Conservation (phyloP, 2,888 invertebrate species). For the Scelioninae gen. 1 region DNA sequence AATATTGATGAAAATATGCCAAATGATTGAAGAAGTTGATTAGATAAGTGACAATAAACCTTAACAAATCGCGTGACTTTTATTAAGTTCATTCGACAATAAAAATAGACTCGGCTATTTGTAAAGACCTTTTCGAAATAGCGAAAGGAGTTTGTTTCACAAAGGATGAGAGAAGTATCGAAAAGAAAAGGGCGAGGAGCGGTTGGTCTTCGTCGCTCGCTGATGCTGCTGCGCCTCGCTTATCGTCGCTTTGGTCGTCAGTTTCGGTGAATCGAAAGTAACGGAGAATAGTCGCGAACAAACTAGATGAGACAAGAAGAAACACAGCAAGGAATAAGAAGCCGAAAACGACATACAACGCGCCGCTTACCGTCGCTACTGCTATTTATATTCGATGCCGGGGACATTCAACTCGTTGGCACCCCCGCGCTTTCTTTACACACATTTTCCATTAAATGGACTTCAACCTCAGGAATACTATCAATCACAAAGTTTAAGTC, state of each 20-base stretch:
- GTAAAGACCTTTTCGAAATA: slow-evolving; percentile 26
- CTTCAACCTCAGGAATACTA: slow-evolving; percentile 11
- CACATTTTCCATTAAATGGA: slow-evolving; percentile 23
- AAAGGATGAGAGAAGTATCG: slow-evolving; percentile 32
- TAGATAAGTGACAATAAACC: no score
- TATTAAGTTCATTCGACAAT: background rate
- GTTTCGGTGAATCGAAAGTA: slow-evolving; percentile 48
- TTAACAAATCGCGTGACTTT: no score
- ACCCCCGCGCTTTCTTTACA: slow-evolving; percentile 55
- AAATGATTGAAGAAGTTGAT: no score
- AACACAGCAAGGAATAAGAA: slow-evolving; percentile 43
- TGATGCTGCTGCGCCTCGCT: slow-evolving; percentile 3
- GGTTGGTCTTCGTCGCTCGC: no score
- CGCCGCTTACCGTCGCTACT: slow-evolving; percentile 52
- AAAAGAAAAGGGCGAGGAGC: slow-evolving; percentile 32
- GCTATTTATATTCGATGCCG: slow-evolving; percentile 69
- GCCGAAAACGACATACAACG: slow-evolving; percentile 64
- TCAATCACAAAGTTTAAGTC: slow-evolving; percentile 12
- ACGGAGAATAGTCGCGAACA: slow-evolving; percentile 69
- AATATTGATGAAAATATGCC: no score
- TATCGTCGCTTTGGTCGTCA: slow-evolving; percentile 19
- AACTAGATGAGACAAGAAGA: slow-evolving; percentile 73
- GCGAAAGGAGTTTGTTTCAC: slow-evolving; percentile 29
- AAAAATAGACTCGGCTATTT: slow-evolving; percentile 27
- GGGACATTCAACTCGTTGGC: slow-evolving; percentile 63